Percentiles rank a stretch among this genome's conserved stretches.
phyloP scores from a whole-genome alignment of 2,113 vertebrate genomes.

The Prunella fulvescens region DNA sequence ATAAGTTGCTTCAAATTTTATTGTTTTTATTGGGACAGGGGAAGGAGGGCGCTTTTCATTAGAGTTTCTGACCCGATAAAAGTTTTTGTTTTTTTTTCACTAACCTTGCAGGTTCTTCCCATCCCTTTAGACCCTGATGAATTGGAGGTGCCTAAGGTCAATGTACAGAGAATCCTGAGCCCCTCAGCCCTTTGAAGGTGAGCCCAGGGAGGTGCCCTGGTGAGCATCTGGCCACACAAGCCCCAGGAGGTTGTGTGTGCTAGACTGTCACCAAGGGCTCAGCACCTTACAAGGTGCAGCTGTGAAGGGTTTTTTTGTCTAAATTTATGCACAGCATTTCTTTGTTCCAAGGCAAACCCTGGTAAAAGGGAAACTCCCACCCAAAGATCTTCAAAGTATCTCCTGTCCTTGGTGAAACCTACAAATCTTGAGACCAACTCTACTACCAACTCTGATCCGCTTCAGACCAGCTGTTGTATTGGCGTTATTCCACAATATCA shows the following conservation, averaged over 20 bases:
- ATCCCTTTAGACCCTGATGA: neutral
- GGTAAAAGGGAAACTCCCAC: neutral
- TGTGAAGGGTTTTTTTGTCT: neutral
- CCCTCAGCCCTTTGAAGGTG: neutral
- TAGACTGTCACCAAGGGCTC: neutral
- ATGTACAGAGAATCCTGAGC: neutral
- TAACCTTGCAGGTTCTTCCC: neutral
- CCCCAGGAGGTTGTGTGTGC: neutral
- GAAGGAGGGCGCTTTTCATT: fast-evolving
- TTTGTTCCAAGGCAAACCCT: neutral
- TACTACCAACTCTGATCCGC: neutral
- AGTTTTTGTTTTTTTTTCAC: neutral
- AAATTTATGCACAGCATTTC: neutral
- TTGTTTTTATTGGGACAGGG: fast-evolving
- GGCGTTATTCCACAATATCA: neutral
- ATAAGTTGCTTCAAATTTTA: neutral
- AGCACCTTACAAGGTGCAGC: neutral
- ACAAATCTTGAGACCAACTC: neutral
- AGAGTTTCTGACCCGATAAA: neutral
- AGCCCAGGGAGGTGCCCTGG: neutral
- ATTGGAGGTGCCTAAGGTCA: neutral
- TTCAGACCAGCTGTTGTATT: neutral
- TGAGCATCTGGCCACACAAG: fast-evolving
- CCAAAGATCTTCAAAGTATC: neutral
- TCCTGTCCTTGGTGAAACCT: neutral